Percentiles rank a stretch among this genome's conserved stretches.
These are phyloP conservation scores for Clarias laeviceps DNA, from an alignment of 2,797 vertebrate genomes.

Conservation along the genomic window DNA sequence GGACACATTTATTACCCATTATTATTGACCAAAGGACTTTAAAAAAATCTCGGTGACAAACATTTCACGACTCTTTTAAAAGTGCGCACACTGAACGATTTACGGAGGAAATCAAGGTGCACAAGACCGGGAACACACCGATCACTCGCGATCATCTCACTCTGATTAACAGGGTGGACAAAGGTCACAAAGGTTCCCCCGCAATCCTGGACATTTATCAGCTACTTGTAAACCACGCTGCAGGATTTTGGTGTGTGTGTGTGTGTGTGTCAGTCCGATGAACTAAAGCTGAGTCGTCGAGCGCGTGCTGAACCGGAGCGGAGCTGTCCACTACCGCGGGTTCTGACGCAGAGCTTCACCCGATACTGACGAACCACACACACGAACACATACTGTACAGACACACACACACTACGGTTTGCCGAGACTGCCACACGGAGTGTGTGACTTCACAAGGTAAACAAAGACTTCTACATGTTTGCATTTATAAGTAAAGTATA, in stretches of 20 bases:
- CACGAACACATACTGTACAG: background rate
- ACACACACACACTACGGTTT: conserved; percentile 13
- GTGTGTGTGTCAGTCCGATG: no score
- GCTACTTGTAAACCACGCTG: background rate
- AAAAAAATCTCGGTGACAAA: background rate
- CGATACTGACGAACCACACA: background rate
- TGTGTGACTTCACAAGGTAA: conserved; percentile 1
- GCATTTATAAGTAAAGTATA: background rate
- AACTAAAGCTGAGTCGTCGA: background rate
- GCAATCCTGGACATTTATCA: background rate
- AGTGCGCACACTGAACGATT: background rate
- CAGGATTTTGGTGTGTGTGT: background rate
- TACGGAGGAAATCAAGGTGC: background rate
- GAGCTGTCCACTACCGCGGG: conserved; percentile 32
- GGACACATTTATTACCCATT: background rate
- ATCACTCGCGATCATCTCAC: background rate
- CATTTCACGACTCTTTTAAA: conserved; percentile 10
- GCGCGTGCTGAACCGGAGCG: conserved; percentile 5
- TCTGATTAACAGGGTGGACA: background rate
- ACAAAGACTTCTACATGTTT: background rate
- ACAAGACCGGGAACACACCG: background rate
- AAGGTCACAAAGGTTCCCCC: background rate
- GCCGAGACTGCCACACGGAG: background rate
- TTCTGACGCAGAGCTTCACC: conserved; percentile 19
- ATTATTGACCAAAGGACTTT: background rate